A percentile compares a stretch with the other conserved stretches of the same genome.
phyloP scores from a whole-genome alignment of 2,797 vertebrate genomes.

The Sebastes taczanowskii region DNA sequence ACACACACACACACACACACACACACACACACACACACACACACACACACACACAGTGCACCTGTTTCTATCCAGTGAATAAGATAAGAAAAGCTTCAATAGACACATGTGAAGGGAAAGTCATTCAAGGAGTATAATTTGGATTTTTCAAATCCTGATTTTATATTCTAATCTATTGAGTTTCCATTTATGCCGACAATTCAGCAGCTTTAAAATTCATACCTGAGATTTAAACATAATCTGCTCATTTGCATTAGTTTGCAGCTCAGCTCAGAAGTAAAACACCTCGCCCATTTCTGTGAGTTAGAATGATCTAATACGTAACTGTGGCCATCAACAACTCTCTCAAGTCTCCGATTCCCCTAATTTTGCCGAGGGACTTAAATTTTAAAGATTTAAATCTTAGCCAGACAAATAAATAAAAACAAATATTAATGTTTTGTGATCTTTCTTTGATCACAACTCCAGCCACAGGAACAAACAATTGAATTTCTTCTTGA shows the following conservation, averaged over 20 bases:
- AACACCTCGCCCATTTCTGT: neutral
- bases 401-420: neutral
- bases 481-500: neutral
- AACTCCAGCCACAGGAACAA: neutral
- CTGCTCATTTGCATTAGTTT: neutral
- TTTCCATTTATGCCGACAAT: neutral
- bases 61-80: constrained; percentile 22
- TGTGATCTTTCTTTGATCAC: neutral
- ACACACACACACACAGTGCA: constrained; percentile 13
- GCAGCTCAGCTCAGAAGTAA: neutral
- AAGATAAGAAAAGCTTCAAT: neutral
- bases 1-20: neutral
- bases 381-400: neutral
- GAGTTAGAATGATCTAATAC: neutral
- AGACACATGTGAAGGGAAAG: neutral
- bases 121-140: neutral
- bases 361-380: neutral
- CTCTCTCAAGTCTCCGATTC: neutral
- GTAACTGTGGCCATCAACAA: neutral
- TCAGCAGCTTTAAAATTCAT: neutral
- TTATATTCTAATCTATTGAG: neutral
- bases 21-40: neutral
- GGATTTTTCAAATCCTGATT: neutral
- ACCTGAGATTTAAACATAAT: neutral
- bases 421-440: neutral